A percentile compares a stretch with the other conserved stretches of the same genome.
Evolutionary conservation across 2,113 vertebrate genomes (phyloP).

Genomic region (Kryptolebias marmoratus): DNA sequence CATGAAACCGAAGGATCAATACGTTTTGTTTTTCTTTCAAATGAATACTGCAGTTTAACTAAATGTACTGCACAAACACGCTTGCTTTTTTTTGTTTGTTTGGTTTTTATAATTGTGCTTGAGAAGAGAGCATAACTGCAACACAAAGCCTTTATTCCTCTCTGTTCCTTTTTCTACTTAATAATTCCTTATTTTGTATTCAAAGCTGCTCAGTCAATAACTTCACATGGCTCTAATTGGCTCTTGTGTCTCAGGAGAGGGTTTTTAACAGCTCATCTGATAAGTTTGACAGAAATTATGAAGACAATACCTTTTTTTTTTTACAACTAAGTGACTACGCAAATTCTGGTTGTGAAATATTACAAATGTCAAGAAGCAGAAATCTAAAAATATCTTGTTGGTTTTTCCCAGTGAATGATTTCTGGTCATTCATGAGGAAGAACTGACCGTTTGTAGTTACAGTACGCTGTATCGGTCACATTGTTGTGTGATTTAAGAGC

Average conservation of each 20-base stretch:
- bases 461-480: not conserved
- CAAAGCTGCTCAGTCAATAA: slow-evolving; percentile 25
- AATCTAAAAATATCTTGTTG: not conserved
- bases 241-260: slow-evolving; percentile 7
- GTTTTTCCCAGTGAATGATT: not conserved
- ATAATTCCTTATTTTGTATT: not conserved
- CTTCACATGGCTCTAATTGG: slow-evolving; percentile 21
- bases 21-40: slow-evolving; percentile 34
- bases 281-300: not conserved
- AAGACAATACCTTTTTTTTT: no score
- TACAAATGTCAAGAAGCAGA: not conserved
- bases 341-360: not conserved
- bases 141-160: not conserved
- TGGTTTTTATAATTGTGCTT: not conserved
- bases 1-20: slow-evolving; percentile 44
- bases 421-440: not conserved
- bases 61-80: not conserved
- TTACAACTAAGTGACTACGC: not conserved
- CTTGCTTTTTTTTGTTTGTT: not conserved
- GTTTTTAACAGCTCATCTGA: slow-evolving; percentile 15
- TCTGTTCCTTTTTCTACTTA: not conserved
- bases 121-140: not conserved
- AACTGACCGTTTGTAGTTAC: not conserved
- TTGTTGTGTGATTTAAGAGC: slow-evolving; percentile 12
- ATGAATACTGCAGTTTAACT: not conserved